Conservation (phyloP, 2,113 vertebrate genomes). For the Pedetes capensis region DNA sequence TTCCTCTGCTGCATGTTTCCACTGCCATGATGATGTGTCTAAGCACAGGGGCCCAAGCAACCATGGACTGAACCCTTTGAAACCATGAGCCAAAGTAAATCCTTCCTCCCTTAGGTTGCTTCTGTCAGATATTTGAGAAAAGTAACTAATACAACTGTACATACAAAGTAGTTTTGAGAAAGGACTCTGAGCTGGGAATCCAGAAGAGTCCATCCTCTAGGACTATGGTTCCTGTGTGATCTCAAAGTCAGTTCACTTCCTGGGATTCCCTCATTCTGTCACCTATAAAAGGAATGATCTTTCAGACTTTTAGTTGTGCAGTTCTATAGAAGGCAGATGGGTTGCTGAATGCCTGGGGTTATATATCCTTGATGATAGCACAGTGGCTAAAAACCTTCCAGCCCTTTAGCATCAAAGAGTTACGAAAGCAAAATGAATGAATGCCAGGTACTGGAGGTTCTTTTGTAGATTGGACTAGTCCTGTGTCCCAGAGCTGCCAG, state of each 20-base stretch:
- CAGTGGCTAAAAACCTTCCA: not conserved
- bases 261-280: not conserved
- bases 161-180: not conserved
- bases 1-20: not conserved
- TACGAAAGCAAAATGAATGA: not conserved
- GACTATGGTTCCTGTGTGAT: not conserved
- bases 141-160: not conserved
- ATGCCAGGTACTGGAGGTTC: not conserved
- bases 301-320: not conserved
- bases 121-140: not conserved
- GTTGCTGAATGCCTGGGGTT: not conserved
- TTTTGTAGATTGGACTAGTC: not conserved
- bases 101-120: not conserved
- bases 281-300: not conserved
- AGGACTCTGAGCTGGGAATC: not conserved
- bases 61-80: not conserved
- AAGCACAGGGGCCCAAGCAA: not conserved
- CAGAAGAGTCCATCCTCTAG: not conserved
- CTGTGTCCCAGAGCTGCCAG: not conserved
- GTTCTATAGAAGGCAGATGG: not conserved
- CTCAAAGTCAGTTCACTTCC: not conserved
- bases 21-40: not conserved
- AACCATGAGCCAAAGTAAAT: not conserved
- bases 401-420: not conserved
- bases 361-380: not conserved